Evolutionary conservation across 1,140 invertebrate genomes (phyloP), one percentile per base, ranked within the genome.

Genomic region (Drosophila bifasciata): DNA sequence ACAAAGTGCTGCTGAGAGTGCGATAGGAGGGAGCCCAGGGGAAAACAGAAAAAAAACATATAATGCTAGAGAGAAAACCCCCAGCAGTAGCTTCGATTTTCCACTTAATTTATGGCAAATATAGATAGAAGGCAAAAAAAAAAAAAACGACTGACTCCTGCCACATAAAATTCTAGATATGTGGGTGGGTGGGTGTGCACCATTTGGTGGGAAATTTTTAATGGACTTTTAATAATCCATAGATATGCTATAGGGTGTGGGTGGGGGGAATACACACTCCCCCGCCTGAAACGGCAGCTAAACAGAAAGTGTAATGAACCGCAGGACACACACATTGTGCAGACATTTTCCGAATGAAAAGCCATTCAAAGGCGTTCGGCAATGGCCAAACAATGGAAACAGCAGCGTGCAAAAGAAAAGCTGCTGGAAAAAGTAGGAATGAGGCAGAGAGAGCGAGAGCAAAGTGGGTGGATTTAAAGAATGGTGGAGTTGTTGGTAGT

Each of bases 271-370:
- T n/a, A n/a, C n/a, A n/a, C n/a, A 9, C 21, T 23, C 19, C 1
- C 9, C 16, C 17, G 8, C 13, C n/a, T 45, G 32, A 36, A 44
- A 55, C 46, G 57, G 44, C 72, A 66, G 79, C 79, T 83, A 79
- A 83, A 84, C 79, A 84, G 79, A 83, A 79, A 83, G 79, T 83
- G 79, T 81, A 84, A 84, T 83, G 79, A 83, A 84, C 79, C 79
- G 80, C 79, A 84, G 75, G 74, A 80, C 79, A 78, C 79, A 79
- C 79, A 78, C 79, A 79, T 84, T 76, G 75, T 79, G 79, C 79
- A 83, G 79, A 83, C 79, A 83, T 84, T 83, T 83, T 83, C 79
- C 79, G 63, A 83, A 79, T 79, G 79, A 84, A 83, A 83, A 79
- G 70, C 79, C 75, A 84, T 84, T 75, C 69, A 78, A 83, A 79